Evolutionary conservation across 2,113 vertebrate genomes (phyloP).

Genomic region (Parotia lawesii): DNA sequence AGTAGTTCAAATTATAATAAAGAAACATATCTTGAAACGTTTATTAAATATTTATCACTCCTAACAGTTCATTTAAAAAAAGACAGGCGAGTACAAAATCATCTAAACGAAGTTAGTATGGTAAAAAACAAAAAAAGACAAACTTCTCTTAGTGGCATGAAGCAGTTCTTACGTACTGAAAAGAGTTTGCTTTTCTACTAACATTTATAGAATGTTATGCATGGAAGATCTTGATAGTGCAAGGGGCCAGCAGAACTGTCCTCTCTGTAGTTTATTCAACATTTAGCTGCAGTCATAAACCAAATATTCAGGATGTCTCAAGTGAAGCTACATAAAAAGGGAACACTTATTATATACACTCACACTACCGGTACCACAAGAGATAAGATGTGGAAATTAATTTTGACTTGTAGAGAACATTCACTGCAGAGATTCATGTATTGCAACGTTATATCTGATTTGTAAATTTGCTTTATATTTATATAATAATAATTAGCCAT

Average conservation of each 20-base stretch:
- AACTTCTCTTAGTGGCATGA: not conserved
- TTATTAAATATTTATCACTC: not conserved
- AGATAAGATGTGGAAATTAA: not conserved
- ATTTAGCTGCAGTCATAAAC: not conserved
- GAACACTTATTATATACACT: not conserved
- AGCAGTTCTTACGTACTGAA: not conserved
- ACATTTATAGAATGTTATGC: not conserved
- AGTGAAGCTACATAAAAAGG: not conserved
- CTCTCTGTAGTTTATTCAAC: not conserved
- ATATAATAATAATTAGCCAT: not conserved
- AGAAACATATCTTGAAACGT: not conserved
- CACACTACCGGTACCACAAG: not conserved
- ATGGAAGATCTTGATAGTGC: not conserved
- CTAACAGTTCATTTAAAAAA: not conserved
- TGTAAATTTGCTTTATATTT: not conserved
- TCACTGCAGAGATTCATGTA: not conserved
- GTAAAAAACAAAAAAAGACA: not conserved
- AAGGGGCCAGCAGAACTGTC: not conserved
- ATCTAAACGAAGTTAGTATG: rapidly evolving
- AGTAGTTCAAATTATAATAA: not conserved
- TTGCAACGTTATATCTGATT: not conserved
- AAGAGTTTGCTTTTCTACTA: not conserved
- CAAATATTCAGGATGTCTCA: not conserved
- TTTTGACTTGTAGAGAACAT: not conserved
- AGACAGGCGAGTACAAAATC: not conserved